Percentiles rank a stretch among this genome's conserved stretches.
Conservation (phyloP, 2,888 invertebrate genomes). For the Blastobasis lacticolella region DNA sequence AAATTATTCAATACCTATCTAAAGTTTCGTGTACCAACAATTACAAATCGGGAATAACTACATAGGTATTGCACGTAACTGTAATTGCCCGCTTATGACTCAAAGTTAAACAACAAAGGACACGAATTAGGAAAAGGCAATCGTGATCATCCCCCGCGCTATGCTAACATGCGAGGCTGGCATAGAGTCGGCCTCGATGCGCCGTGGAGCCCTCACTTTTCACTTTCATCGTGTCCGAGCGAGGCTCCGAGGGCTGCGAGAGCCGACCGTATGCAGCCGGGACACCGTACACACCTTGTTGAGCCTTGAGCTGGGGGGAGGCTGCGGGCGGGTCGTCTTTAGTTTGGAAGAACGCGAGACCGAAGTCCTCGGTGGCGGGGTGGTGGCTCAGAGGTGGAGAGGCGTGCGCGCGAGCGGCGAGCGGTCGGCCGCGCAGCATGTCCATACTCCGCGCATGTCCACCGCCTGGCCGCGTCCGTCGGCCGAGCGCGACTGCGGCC, state of each 20-base stretch:
- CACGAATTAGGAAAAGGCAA: no score
- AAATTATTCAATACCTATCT: no score
- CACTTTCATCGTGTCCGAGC: no score
- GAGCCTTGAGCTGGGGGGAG: slow-evolving; percentile 41
- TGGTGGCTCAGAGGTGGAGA: slow-evolving; percentile 78
- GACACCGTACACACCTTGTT: slow-evolving; percentile 39
- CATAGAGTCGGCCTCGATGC: not conserved
- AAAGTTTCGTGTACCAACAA: no score
- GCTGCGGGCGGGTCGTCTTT: slow-evolving; percentile 62
- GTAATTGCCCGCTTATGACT: no score
- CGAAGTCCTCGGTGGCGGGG: slow-evolving; percentile 85
- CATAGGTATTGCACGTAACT: no score
- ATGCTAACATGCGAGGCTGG: no score
- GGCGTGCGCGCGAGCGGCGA: slow-evolving; percentile 76
- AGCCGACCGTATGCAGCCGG: not conserved
- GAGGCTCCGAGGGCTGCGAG: no score
- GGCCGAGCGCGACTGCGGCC: slow-evolving; percentile 47
- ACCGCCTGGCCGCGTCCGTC: slow-evolving; percentile 38
- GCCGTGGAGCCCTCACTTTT: not conserved
- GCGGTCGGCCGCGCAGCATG: slow-evolving; percentile 81
- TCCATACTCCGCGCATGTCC: slow-evolving; percentile 76
- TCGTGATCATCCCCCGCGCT: no score
- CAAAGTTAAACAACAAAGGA: no score
- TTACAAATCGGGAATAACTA: no score
- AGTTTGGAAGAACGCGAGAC: slow-evolving; percentile 85